Base-by-base conservation (phyloP, 2,888 invertebrate species). In the Parnassius smintheus region DNA sequence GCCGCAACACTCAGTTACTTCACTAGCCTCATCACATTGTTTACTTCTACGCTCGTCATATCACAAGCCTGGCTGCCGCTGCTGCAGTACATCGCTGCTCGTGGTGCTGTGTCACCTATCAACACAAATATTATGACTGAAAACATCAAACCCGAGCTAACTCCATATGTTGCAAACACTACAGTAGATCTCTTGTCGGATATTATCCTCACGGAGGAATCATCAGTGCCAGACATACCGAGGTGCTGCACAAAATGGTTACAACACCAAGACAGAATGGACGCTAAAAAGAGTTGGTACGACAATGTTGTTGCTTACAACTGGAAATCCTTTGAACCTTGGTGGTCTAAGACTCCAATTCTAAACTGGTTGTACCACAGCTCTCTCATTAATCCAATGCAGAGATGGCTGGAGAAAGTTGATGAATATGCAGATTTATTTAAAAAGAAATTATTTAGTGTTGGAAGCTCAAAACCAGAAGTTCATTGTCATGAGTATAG, bases 331-430 rank as follows among this genome's bases (percentile, higher is more conserved):
- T 71, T 75, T 22, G 86, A 83, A 65, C 72, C 82, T 58, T 82
- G 83, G 83, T 83, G 86, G 85, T 80, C 82, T 35, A 75, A 71
- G 61, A 79, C 80, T 4, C 77, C 85, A 9, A 76, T 81, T 25
- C 70, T 84, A 56, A 78, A 81, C 72, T 85, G 88, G 86, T 67
- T 87, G 68, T 86, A 86, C 70, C 85, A 81, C 68, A 83, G 83
- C 71, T 81, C 90, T 25, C 72, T 86, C 2, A 78, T 85, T 11
- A 76, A 80, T 61, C 89, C 89, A 3, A 67, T 86, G 82, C 88
- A 80, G 70, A 77, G 87, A 41, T 91, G 90, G 91, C 72, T 90
- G 64, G 87, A 84, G 63, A 75, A 77, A 61, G 68, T 86, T 9
- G 73, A 80, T 44, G 76, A 82, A 66, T 83, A 81, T 65, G 75